These are phyloP conservation scores for Porites divaricata DNA, from an alignment of 92 coral and sea anemone genomes.

Conservation along the genomic window DNA sequence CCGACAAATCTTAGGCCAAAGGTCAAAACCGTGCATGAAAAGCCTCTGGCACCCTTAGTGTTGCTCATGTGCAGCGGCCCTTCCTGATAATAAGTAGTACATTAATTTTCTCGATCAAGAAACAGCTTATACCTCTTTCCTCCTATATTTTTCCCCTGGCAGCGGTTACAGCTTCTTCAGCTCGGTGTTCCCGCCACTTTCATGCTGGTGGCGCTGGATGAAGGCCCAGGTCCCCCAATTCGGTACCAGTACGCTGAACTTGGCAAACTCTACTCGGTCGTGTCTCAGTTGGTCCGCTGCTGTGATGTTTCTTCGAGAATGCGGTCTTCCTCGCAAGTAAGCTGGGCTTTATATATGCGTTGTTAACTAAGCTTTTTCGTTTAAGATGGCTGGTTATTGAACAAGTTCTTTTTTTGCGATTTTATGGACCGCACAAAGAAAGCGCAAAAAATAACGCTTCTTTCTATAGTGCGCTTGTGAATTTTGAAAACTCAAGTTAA, in stretches of 20 bases:
- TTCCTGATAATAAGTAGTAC: too few species aligned
- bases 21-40: too few species aligned
- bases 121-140: not conserved
- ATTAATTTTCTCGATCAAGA: too few species aligned
- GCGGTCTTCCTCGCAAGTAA: constrained; percentile 73
- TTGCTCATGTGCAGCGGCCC: too few species aligned
- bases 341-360: not conserved
- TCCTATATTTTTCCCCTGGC: constrained; percentile 12
- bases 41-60: too few species aligned
- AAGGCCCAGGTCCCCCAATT: constrained; percentile 97
- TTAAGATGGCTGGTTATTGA: too few species aligned
- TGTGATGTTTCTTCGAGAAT: constrained; percentile 92
- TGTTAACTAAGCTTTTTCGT: too few species aligned
- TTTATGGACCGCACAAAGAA: too few species aligned
- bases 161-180: constrained; percentile 86
- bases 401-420: too few species aligned
- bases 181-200: constrained; percentile 94
- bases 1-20: too few species aligned
- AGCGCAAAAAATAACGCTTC: too few species aligned
- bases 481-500: not conserved
- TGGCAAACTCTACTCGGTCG: constrained; percentile 97
- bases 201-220: constrained; percentile 95
- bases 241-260: constrained; percentile 98
- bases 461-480: not conserved
- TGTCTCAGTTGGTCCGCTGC: constrained; percentile 88